Conservation (phyloP, 2,797 vertebrate species). For the Alca torda region DNA sequence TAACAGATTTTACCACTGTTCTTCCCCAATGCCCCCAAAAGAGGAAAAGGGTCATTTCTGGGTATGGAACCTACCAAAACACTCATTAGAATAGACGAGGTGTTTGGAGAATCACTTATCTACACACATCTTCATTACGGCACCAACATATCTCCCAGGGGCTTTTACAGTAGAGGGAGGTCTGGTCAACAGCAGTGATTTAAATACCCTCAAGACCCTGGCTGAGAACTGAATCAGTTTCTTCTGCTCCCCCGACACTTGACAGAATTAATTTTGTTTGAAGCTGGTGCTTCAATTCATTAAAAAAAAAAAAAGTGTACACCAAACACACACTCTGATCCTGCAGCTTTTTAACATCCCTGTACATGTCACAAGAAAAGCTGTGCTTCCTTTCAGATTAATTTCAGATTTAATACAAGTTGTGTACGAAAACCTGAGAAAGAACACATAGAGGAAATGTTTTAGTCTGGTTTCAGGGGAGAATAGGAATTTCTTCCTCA, state of each 20-base stretch:
- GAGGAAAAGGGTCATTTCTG: not conserved
- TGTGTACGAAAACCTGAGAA: not conserved
- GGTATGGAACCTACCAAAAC: not conserved
- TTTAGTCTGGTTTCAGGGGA: not conserved
- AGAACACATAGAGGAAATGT: not conserved
- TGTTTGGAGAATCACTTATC: not conserved
- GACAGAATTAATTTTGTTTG: not conserved
- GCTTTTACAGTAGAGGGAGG: not conserved
- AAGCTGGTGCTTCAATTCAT: not conserved
- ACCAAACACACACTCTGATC: not conserved
- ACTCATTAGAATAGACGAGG: not conserved
- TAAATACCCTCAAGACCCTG: not conserved
- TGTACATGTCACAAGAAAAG: not conserved
- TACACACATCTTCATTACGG: not conserved
- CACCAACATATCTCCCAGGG: not conserved
- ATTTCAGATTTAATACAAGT: not conserved
- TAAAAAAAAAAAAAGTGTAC: not conserved
- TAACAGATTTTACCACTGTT: not conserved
- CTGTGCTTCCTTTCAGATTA: not conserved
- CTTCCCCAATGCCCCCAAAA: not conserved
- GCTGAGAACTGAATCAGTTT: not conserved
- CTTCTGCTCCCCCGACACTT: not conserved
- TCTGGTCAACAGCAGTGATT: not conserved
- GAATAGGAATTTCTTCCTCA: not conserved
- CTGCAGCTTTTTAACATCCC: not conserved